phyloP scores from a whole-genome alignment of 2,113 vertebrate genomes.

The Peromyscus maniculatus region DNA sequence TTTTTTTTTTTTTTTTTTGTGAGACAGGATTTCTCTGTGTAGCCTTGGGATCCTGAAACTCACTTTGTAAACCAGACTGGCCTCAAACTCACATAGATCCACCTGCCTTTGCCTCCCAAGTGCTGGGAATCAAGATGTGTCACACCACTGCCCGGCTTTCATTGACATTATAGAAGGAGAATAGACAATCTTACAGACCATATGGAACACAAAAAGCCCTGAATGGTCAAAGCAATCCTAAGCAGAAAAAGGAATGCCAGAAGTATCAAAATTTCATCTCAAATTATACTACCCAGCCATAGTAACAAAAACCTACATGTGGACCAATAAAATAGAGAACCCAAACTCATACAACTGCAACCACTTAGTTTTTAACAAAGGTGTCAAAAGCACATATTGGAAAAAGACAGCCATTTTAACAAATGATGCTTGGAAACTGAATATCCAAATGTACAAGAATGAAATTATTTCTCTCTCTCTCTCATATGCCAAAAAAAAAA shows the following conservation, averaged over 20 bases:
- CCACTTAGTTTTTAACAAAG: neutral
- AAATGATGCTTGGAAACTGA: neutral
- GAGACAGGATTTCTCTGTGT: neutral
- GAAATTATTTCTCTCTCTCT: neutral
- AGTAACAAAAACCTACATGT: neutral
- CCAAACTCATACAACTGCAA: neutral
- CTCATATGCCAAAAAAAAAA: neutral
- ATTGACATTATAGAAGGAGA: neutral
- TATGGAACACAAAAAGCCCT: neutral
- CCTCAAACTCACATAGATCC: neutral
- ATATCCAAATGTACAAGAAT: neutral
- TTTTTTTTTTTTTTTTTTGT: neutral
- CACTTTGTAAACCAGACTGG: neutral
- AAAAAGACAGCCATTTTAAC: neutral
- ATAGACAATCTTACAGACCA: neutral
- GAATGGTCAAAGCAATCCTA: neutral
- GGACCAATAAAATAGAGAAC: neutral
- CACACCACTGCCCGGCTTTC: neutral
- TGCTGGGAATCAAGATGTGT: neutral
- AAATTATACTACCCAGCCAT: neutral
- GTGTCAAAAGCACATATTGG: neutral
- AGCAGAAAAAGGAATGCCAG: neutral
- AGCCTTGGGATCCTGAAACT: neutral
- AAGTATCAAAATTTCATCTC: neutral
- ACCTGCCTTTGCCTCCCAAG: neutral